Base-by-base conservation (phyloP, 2,797 vertebrate genomes). In the Pangasius larnaudii region DNA sequence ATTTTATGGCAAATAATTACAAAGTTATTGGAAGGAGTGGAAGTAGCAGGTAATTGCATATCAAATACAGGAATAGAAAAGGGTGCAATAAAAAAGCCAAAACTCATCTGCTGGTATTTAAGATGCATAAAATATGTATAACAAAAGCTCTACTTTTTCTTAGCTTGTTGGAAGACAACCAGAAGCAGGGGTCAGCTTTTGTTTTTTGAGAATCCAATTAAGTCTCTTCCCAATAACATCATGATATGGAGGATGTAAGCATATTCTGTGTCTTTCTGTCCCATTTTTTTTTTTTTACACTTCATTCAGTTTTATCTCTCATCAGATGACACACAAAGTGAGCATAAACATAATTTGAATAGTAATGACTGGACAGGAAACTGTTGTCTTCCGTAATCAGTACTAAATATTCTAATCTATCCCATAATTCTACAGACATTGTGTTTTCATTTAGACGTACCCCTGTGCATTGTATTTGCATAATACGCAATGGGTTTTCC, bases 371-470 rank as follows among this genome's bases (percentile, higher is more conserved):
- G 24, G 36, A 61, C 2, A 42, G 58, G 5, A 39, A 65, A 3
- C 14, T 16, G 2, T 6, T 19, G 36, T 61, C 36, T 39, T 80
- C 11, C 42, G 22, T 82, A 30, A 63, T 82, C 27, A 46, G 39
- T 42, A 46, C 36, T 63, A 39, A 80, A 59, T 56, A 36, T 59
- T 59, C 22, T 39, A 59, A 79, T 79, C 33, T 33, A 22, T 56
- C 16, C 6, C 30, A 22, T 36, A 61, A 42, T 81, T 56, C n/a
- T n/a, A 61, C 5, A 19, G 51, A 79, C 53, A 91, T 87, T 83
- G 72, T 91, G 84, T 80, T 86, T 83, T 87, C 84, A 89, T 89
- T 90, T 89, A 75, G 85, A 69, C 72, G 86, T 89, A 89, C 77
- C 79, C 27, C 82, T 63, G 63, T 22, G 49, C 83, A 58, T 67